phyloP scores from a whole-genome alignment of 2,113 vertebrate genomes.

The Grus americana region DNA sequence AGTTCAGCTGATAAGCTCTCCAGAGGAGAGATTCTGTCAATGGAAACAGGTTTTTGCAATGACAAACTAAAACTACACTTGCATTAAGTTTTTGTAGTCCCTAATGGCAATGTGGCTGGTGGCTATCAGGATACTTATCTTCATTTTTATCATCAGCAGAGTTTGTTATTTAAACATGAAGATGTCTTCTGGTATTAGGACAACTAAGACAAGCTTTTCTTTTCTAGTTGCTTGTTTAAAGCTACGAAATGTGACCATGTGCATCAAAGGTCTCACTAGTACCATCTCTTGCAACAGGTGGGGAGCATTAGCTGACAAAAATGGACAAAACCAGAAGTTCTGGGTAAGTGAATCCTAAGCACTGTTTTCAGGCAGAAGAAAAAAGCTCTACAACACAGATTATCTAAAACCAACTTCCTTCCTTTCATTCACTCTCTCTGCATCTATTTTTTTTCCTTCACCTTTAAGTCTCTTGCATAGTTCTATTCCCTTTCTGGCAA shows the following conservation, averaged over 20 bases:
- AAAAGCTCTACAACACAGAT: neutral
- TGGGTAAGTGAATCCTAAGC: conserved; percentile 70
- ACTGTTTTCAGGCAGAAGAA: neutral
- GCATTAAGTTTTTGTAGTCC: neutral
- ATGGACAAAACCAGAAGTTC: conserved; percentile 71
- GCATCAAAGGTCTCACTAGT: neutral
- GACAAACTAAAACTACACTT: neutral
- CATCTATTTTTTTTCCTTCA: neutral
- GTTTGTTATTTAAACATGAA: neutral
- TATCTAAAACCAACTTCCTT: neutral
- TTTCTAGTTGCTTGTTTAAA: neutral
- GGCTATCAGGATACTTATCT: neutral
- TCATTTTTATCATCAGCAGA: neutral
- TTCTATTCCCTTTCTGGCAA: neutral
- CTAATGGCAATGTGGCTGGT: neutral
- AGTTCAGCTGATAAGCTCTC: neutral
- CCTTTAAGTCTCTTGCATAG: neutral
- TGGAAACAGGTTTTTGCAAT: neutral
- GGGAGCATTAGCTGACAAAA: conserved; percentile 62
- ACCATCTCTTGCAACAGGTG: conserved; percentile 64
- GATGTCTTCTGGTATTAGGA: neutral
- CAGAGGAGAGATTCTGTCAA: neutral
- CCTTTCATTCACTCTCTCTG: neutral
- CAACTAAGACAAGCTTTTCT: neutral
- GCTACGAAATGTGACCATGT: neutral